Conservation (phyloP, 2,888 invertebrate species). For the Melinaea menophilus region DNA sequence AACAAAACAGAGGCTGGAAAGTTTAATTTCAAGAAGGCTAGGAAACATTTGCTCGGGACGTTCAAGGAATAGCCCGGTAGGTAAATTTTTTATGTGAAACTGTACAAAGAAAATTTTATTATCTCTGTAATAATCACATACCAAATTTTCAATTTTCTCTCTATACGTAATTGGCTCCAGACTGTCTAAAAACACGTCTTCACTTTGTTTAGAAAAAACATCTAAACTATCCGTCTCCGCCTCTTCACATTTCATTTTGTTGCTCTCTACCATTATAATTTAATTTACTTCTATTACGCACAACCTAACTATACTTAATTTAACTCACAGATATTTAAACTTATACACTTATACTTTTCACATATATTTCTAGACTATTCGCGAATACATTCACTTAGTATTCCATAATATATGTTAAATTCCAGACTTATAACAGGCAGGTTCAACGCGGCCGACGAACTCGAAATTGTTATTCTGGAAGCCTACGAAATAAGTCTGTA, state of each 20-base stretch:
- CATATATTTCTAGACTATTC: background rate
- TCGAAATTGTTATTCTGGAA: constrained; percentile 70
- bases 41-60: too few species aligned
- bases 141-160: constrained; percentile 54
- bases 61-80: too few species aligned
- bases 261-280: constrained; percentile 60
- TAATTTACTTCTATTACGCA: background rate
- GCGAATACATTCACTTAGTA: constrained; percentile 12
- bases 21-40: too few species aligned
- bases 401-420: constrained; percentile 17
- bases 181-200: constrained; percentile 64
- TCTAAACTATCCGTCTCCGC: constrained; percentile 66
- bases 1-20: too few species aligned
- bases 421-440: constrained; percentile 15
- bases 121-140: constrained; percentile 29
- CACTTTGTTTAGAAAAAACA: constrained; percentile 50
- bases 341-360: background rate
- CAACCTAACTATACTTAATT: too few species aligned
- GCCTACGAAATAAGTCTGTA: constrained; percentile 56
- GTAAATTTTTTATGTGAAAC: too few species aligned
- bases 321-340: background rate
- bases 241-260: constrained; percentile 57
- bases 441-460: constrained; percentile 67
- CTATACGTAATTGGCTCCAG: constrained; percentile 58
- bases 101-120: too few species aligned